These are phyloP conservation scores for Melanotaenia nigrans DNA, from an alignment of 2,797 vertebrate genomes.

Conservation along the genomic window DNA sequence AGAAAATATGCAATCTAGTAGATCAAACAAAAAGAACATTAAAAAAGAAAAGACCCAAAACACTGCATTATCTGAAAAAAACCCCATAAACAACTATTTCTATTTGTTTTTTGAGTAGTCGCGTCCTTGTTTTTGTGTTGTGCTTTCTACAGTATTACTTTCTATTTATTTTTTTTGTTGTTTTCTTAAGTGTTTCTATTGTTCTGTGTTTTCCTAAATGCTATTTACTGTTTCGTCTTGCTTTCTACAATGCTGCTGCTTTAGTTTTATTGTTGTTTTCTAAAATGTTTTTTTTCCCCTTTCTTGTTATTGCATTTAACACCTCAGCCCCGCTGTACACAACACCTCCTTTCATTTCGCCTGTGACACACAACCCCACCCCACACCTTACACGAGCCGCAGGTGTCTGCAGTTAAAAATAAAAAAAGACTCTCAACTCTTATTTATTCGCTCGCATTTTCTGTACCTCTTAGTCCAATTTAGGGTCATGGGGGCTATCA, in stretches of 20 bases:
- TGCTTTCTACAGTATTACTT: background rate
- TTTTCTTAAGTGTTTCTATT: background rate
- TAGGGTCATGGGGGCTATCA: no score
- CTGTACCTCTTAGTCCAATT: no score
- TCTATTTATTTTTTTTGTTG: background rate
- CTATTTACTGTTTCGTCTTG: background rate
- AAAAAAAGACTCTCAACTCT: background rate
- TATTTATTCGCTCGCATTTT: no score
- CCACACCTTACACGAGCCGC: background rate
- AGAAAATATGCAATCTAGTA: background rate
- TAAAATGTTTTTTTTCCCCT: background rate
- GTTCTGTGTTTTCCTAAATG: background rate
- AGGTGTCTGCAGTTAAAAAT: background rate
- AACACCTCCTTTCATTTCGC: background rate
- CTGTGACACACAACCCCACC: background rate
- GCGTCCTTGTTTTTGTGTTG: background rate
- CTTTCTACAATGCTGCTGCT: background rate
- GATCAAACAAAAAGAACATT: background rate
- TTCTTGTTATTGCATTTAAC: no score
- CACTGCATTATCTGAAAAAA: background rate
- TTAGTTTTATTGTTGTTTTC: background rate
- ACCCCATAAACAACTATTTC: no score
- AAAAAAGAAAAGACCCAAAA: background rate
- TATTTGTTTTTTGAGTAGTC: background rate
- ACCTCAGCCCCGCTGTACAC: background rate